Evolutionary conservation across 2,888 invertebrate species (phyloP).

Genomic region (Plemyria rubiginata): DNA sequence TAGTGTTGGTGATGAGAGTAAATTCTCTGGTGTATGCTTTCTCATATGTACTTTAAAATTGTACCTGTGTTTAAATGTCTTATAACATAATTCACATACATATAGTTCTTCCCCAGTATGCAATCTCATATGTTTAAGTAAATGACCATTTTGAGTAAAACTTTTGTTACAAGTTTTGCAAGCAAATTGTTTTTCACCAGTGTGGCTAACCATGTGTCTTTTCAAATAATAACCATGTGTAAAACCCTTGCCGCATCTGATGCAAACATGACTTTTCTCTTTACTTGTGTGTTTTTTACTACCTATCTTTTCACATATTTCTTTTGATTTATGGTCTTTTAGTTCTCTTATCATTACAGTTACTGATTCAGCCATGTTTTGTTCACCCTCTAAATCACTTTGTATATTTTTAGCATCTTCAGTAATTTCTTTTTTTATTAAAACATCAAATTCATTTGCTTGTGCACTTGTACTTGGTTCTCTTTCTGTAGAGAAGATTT

Average conservation of each 20-base stretch:
- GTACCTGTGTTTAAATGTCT: background rate
- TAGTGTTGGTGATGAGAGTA: background rate
- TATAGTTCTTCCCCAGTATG: constrained; percentile 27
- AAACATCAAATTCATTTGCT: background rate
- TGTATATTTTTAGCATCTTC: background rate
- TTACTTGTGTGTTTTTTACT: background rate
- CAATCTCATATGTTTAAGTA: constrained; percentile 21
- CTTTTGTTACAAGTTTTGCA: constrained; percentile 20
- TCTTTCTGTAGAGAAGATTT: background rate
- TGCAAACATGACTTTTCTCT: constrained; percentile 7
- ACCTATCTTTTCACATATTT: background rate
- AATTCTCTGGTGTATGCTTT: background rate
- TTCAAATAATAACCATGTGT: constrained; percentile 6
- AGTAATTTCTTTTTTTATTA: background rate
- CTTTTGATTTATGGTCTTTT: background rate
- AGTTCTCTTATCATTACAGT: background rate
- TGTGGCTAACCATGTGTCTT: constrained; percentile 17
- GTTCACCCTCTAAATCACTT: background rate
- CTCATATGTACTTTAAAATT: background rate
- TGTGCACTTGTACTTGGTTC: background rate
- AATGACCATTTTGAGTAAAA: constrained; percentile 20
- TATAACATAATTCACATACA: constrained; percentile 3
- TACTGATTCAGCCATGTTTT: background rate
- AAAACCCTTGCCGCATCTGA: constrained; percentile 10
- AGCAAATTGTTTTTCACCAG: constrained; percentile 23